These are phyloP conservation scores for Leptura quadrifasciata DNA, from an alignment of 2,888 invertebrate species.

Conservation along the genomic window DNA sequence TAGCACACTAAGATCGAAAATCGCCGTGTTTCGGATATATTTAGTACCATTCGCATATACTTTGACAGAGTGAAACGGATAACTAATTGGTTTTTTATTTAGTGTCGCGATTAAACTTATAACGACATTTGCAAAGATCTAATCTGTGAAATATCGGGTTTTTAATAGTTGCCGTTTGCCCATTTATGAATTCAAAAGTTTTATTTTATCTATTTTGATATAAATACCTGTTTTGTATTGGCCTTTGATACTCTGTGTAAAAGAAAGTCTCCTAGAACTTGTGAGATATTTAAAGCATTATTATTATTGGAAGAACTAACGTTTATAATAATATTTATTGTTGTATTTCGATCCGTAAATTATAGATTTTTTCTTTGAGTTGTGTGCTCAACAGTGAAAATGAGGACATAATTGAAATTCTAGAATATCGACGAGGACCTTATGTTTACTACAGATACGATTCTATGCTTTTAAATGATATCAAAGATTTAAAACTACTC, in stretches of 20 bases:
- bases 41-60: background rate
- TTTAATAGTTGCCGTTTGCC: background rate
- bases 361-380: too few species aligned
- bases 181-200: background rate
- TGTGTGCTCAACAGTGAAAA: too few species aligned
- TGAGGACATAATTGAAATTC: too few species aligned
- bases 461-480: too few species aligned
- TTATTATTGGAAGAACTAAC: background rate
- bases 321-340: background rate
- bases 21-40: conserved; percentile 12
- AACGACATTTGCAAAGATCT: background rate
- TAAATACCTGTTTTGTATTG: background rate
- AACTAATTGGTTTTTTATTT: background rate
- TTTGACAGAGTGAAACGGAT: background rate
- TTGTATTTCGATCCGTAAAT: too few species aligned
- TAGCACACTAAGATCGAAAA: conserved; percentile 14
- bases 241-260: background rate
- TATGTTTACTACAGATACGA: too few species aligned
- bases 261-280: background rate
- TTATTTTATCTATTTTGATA: background rate
- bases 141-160: background rate
- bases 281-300: background rate
- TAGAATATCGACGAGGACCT: too few species aligned
- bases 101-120: background rate
- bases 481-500: too few species aligned